Evolutionary conservation across 2,888 invertebrate species (phyloP).

Genomic region (Chymomyza fuscimana): DNA sequence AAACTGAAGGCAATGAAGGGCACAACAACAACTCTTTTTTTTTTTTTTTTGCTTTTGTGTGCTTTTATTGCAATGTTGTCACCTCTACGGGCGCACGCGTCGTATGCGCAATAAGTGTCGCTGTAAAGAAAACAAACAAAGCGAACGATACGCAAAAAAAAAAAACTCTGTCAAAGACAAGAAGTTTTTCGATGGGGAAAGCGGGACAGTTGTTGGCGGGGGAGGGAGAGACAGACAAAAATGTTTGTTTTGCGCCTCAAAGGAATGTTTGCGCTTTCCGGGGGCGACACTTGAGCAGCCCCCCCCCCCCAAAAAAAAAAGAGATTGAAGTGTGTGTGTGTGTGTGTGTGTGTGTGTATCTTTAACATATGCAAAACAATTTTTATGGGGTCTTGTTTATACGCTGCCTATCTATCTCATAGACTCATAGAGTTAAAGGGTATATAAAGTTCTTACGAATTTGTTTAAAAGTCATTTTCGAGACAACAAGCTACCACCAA

Average conservation of each 20-base stretch:
- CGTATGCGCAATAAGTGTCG: constrained; percentile 42
- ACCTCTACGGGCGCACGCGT: constrained; percentile 47
- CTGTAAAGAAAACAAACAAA: constrained; percentile 28
- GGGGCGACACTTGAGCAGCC: not conserved
- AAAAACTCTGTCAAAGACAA: not conserved
- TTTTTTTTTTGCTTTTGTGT: constrained; percentile 37
- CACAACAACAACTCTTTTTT: constrained; percentile 46
- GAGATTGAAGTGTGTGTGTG: not conserved
- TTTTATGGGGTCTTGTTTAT: not conserved
- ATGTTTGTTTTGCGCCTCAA: not conserved
- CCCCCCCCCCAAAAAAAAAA: not conserved
- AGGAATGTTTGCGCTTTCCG: constrained; percentile 7
- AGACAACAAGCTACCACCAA: too few relatives aligned
- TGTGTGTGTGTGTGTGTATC: not conserved
- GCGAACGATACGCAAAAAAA: constrained; percentile 23
- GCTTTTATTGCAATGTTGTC: constrained; percentile 52
- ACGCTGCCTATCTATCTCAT: not conserved
- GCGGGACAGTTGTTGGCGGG: not conserved
- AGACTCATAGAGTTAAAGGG: too few relatives aligned
- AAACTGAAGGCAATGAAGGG: not conserved
- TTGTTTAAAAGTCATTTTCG: too few relatives aligned
- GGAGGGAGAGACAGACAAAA: not conserved
- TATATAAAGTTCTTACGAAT: too few relatives aligned
- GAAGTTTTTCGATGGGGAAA: not conserved
- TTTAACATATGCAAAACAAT: not conserved